phyloP scores from a whole-genome alignment of 2,888 invertebrate genomes.

The Enchytraeus crypticus region DNA sequence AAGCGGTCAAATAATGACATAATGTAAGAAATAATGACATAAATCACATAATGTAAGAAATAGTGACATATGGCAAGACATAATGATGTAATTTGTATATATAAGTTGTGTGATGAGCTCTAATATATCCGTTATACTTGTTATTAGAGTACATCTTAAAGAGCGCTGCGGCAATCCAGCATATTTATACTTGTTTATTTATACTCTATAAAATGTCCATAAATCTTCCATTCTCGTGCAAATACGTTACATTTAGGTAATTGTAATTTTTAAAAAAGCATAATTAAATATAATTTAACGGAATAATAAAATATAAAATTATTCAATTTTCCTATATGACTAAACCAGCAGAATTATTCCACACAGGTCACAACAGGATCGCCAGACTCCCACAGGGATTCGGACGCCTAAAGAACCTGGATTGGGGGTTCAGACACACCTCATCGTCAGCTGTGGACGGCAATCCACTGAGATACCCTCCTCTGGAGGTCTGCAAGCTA shows the following conservation, averaged over 20 bases:
- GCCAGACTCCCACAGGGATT: slow-evolving; percentile 38
- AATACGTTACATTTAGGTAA: not conserved
- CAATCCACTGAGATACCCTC: slow-evolving; percentile 42
- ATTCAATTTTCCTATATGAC: not conserved
- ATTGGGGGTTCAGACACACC: slow-evolving; percentile 42
- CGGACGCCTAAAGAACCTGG: slow-evolving; percentile 37
- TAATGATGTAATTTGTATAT: too few species aligned
- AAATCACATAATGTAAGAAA: too few species aligned
- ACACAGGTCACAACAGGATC: slow-evolving; percentile 45
- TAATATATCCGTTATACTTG: too few species aligned
- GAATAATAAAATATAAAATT: not conserved
- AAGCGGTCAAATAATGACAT: too few species aligned
- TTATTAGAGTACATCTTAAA: too few species aligned
- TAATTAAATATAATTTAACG: not conserved
- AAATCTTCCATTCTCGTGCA: too few species aligned
- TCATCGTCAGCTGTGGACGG: slow-evolving; percentile 40
- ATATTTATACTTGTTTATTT: too few species aligned
- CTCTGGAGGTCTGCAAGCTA: slow-evolving; percentile 41
- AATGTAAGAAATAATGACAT: too few species aligned
- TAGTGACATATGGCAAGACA: too few species aligned
- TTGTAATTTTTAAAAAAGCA: not conserved
- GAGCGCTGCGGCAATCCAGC: too few species aligned
- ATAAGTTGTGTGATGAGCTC: too few species aligned
- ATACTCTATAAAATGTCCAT: too few species aligned
- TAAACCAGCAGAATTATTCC: not conserved